Evolutionary conservation across 2,888 invertebrate species (phyloP).

Genomic region (Toxonevra muliebris): DNA sequence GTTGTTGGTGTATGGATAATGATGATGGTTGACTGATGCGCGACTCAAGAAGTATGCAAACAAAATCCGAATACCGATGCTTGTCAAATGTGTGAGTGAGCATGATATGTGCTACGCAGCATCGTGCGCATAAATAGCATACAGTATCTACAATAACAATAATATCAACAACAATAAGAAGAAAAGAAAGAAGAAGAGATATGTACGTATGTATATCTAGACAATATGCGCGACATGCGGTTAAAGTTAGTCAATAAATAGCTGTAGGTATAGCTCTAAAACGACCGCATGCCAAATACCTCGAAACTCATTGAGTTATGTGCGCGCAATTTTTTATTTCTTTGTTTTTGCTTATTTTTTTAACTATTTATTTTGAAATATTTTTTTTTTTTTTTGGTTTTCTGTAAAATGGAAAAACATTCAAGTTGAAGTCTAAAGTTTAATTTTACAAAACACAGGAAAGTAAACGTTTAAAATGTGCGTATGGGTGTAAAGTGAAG

Average conservation of each 20-base stretch:
- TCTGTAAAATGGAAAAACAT: slow-evolving; percentile 1
- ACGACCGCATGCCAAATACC: slow-evolving; percentile 1
- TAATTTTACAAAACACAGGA: background rate
- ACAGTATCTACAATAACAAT: no score
- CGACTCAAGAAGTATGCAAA: slow-evolving; percentile 35
- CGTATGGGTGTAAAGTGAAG: no score
- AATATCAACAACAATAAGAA: no score
- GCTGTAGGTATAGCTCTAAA: background rate
- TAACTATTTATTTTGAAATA: background rate
- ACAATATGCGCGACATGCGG: slow-evolving; percentile 18
- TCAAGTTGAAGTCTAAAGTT: slow-evolving; percentile 30
- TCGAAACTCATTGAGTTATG: background rate
- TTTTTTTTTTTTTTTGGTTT: background rate
- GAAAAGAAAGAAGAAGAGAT: background rate
- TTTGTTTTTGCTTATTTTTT: background rate
- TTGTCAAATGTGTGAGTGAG: background rate
- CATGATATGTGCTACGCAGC: background rate
- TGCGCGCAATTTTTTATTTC: background rate
- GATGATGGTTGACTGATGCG: slow-evolving; percentile 33
- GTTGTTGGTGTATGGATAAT: slow-evolving; percentile 58
- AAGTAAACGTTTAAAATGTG: background rate
- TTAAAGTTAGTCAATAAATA: slow-evolving; percentile 14
- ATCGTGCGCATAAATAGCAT: no score
- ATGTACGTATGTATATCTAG: background rate
- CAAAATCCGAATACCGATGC: slow-evolving; percentile 18